Conservation (phyloP, 2,797 vertebrate species). For the Erethizon dorsatum region DNA sequence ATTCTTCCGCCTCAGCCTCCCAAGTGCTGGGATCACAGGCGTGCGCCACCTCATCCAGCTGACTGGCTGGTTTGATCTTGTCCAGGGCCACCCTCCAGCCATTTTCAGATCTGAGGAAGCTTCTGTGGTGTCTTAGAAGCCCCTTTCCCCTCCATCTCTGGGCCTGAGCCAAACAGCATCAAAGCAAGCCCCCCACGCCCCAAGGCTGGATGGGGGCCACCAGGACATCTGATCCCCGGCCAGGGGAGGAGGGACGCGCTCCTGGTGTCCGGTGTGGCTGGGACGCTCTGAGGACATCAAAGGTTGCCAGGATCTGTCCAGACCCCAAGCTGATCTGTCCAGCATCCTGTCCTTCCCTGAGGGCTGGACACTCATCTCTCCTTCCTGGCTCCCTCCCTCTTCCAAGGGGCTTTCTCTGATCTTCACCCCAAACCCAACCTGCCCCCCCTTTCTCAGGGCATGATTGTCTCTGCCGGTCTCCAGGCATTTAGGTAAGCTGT, state of each 20-base stretch:
- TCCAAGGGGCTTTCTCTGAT: not conserved
- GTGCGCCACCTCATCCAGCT: not conserved
- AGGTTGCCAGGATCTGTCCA: not conserved
- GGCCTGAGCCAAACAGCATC: not conserved
- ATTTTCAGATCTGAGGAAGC: not conserved
- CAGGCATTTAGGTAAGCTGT: not conserved
- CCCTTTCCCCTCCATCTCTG: accelerated
- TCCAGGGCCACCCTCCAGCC: not conserved
- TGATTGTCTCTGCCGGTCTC: not conserved
- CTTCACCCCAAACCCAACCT: not conserved
- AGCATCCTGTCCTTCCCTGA: not conserved
- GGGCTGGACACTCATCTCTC: not conserved
- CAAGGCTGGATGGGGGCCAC: not conserved
- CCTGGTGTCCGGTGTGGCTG: not conserved
- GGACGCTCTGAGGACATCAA: constrained; percentile 17
- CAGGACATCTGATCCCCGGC: constrained; percentile 38
- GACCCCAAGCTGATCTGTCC: not conserved
- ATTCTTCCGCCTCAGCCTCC: not conserved
- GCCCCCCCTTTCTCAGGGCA: not conserved
- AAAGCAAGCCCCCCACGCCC: not conserved
- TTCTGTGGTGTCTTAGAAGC: not conserved
- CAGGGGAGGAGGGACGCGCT: not conserved
- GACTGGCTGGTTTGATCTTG: not conserved
- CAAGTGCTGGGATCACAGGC: not conserved
- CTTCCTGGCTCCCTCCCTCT: not conserved